Evolutionary conservation across 2,797 vertebrate genomes (phyloP).

Genomic region (Rhinoraja longicauda): DNA sequence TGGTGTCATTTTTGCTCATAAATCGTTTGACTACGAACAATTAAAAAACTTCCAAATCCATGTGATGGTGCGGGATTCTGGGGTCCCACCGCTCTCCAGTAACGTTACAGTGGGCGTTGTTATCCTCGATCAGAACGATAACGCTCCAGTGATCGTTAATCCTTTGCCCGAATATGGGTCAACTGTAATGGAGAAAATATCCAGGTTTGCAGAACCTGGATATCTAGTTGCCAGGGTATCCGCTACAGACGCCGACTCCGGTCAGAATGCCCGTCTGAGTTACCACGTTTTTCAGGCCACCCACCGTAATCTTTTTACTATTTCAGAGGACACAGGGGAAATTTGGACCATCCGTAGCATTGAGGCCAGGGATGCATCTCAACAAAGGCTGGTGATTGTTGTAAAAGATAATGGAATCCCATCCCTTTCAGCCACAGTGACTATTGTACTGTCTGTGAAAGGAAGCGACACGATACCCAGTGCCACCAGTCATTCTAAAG

Average conservation of each 20-base stretch:
- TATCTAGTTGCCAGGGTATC: neutral
- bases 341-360: neutral
- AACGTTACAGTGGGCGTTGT: conserved; percentile 57
- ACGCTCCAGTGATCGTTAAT: neutral
- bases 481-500: too few relatives aligned
- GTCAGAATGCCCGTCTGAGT: neutral
- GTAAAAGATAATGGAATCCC: neutral
- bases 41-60: conserved; percentile 45
- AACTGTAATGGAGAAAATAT: neutral
- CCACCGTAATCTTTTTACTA: conserved; percentile 28
- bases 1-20: neutral
- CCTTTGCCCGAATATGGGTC: neutral
- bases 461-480: neutral
- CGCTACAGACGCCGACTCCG: too few relatives aligned
- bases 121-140: conserved; percentile 52
- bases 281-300: conserved; percentile 13
- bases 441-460: neutral
- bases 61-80: conserved; percentile 49
- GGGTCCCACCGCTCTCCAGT: conserved; percentile 55
- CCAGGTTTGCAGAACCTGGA: neutral
- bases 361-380: neutral
- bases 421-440: neutral
- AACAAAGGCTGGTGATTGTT: neutral
- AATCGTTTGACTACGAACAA: conserved; percentile 55
- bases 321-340: conserved; percentile 24